Evolutionary conservation across 1,140 invertebrate genomes (phyloP), one percentile per base, ranked within the genome.

Genomic region (Mya arenaria): DNA sequence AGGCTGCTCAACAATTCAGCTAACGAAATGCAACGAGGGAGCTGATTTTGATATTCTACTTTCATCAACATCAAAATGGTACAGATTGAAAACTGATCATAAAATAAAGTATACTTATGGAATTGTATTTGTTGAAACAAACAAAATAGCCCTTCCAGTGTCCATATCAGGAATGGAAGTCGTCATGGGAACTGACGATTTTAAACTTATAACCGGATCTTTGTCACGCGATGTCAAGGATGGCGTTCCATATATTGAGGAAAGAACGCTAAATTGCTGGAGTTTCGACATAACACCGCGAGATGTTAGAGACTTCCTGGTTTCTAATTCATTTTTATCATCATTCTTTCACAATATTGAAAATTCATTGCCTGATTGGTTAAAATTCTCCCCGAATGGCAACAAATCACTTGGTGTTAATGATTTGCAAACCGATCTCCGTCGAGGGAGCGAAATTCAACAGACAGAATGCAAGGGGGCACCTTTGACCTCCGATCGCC

Each of bases 21-120:
- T 75, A 28, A 30, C 72, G 4, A 60, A 48, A 44, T 75, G 72
- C 23, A 63, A 44, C 17, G 72, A 75, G 23, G 58, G 72, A 30
- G 13, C 39, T 28, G 36, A 30, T 8, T 37, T 63, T 19, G 72
- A 75, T 19, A 10, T 75, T n/a, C 36, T 32, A 13, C 28, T 75
- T 36, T 75, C 72, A 17, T 75, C 72, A 3, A 75, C 72, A 8
- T 75, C 72, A 6, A 36, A 56, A 2, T 75, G 72, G 72, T 63
- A 37, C 34, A n/a, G 30, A 19, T 41, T 63, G n/a, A 34, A 36
- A 0, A 6, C 55, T 2, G 52, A 75, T 30, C 1, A 36, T 44
- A 44, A n/a, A 10, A 28, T 75, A 0, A 63, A 28, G 4, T 75
- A 62, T 32, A 63, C 72, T 6, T 41, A 41, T 62, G 72, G 72